Base-by-base conservation (phyloP, 2,113 vertebrate species). In the Sardina pilchardus region DNA sequence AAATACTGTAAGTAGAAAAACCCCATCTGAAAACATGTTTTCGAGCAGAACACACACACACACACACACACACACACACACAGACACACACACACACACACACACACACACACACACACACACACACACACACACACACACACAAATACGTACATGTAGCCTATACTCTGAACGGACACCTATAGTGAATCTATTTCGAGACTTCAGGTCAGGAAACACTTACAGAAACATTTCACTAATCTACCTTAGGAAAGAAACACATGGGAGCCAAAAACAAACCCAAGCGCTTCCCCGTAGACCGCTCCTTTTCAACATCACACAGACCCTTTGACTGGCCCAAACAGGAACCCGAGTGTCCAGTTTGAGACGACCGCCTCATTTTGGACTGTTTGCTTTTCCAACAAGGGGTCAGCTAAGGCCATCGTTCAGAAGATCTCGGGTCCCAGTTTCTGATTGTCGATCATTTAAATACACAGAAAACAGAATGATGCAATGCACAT, bases 191-290 rank as follows among this genome's bases (percentile, higher is more conserved):
- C 82, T 5, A 71, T 81, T 85, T 85, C 44, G 87, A 82, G 67
- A 82, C 59, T 82, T 81, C 87, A 84, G 81, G 81, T 86, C 88
- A 90, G 85, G 82, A 91, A 86, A 87, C 81, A 30, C 85, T 91
- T 91, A 87, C 83, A 88, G 87, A 89, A 88, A 86, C 82, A 89
- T 90, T 67, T 81, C 80, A 82, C 82, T 90, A 88, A 91, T 90
- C 87, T 92, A 85, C 59, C 44, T 50, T 88, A 71, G 85, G 84
- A 87, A 89, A 89, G n/a, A 83, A 89, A 84, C 90, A 84, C 90
- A 84, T 85, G n/a, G 10, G 43, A 24, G 89, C 86, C 67, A 84
- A 87, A 75, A 89, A 90, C 91, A 50, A 85, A 89, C 87, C 39
- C 42, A 87, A 81, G 88, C 85, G 89, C 84, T 84, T 87, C 19